These are phyloP conservation scores for Momotus momota DNA, from an alignment of 2,797 vertebrate species.

Conservation along the genomic window DNA sequence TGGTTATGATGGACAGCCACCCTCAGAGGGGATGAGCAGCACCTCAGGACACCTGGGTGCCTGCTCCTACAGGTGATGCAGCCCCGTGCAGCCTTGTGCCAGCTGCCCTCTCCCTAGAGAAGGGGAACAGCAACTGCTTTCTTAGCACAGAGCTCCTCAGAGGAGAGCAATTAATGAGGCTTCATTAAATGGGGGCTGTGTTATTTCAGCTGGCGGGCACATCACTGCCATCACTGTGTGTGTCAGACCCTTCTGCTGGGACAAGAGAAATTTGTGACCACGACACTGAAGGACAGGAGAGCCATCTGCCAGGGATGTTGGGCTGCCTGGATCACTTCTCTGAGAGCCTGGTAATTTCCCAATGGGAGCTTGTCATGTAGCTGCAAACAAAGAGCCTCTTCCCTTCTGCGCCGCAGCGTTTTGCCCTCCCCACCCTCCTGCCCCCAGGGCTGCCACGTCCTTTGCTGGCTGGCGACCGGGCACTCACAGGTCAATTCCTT, in stretches of 20 bases:
- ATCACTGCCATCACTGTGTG: constrained; percentile 4
- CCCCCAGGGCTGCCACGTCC: rapidly evolving
- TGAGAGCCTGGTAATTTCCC: constrained; percentile 55
- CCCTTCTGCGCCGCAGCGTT: rapidly evolving
- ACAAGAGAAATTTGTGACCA: constrained; percentile 24
- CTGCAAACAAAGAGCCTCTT: not conserved
- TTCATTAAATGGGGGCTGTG: not conserved
- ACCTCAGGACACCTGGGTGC: not conserved
- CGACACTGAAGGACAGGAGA: not conserved
- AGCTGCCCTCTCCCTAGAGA: not conserved
- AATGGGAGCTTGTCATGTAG: not conserved
- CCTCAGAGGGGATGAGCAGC: not conserved
- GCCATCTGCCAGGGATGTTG: not conserved
- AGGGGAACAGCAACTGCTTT: not conserved
- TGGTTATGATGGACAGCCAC: not conserved
- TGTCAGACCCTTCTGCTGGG: not conserved
- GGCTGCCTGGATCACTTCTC: constrained; percentile 41
- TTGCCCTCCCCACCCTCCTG: not conserved
- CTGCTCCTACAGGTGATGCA: not conserved
- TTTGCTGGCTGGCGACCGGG: not conserved
- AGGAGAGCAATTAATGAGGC: not conserved
- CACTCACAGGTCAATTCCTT: not conserved
- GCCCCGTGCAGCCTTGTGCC: not conserved
- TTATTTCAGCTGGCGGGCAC: constrained; percentile 64
- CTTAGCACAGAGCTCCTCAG: constrained; percentile 17